phyloP scores from a whole-genome alignment of 2,888 invertebrate species.

The Loripinus fragilis region DNA sequence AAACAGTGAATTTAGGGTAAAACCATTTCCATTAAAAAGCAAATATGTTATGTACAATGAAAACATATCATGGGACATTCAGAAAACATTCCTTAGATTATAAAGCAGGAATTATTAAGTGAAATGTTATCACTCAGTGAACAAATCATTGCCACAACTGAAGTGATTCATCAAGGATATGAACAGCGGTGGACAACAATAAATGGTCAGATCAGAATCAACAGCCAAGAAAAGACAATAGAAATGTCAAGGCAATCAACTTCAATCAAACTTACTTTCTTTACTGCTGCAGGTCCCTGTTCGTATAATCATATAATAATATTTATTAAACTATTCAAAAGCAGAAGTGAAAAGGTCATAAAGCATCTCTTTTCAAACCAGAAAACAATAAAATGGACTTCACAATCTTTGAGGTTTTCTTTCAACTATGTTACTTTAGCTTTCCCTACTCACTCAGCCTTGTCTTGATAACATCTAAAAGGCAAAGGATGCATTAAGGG shows the following conservation, averaged over 20 bases:
- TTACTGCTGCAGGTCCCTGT: slow-evolving; percentile 20
- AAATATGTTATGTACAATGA: neutral
- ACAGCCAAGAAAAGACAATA: slow-evolving; percentile 8
- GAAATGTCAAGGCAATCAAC: slow-evolving; percentile 9
- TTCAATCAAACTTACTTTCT: slow-evolving; percentile 23
- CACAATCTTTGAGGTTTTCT: too few relatives aligned
- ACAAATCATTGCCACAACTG: neutral
- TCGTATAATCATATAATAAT: neutral
- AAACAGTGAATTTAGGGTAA: too few relatives aligned
- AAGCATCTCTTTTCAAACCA: too few relatives aligned
- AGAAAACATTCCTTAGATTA: neutral
- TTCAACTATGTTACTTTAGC: too few relatives aligned
- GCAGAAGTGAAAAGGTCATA: too few relatives aligned
- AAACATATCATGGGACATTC: neutral
- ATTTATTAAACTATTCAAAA: too few relatives aligned
- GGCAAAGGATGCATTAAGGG: too few relatives aligned
- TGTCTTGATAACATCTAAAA: too few relatives aligned
- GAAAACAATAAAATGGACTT: too few relatives aligned
- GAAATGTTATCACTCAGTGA: neutral
- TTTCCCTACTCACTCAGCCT: too few relatives aligned
- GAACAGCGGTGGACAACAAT: neutral
- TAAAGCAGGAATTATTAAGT: neutral
- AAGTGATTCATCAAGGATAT: neutral
- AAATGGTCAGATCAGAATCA: neutral
- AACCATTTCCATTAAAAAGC: neutral